Evolutionary conservation across 2,113 vertebrate species (phyloP).

Genomic region (Protobothrops mucrosquamatus): DNA sequence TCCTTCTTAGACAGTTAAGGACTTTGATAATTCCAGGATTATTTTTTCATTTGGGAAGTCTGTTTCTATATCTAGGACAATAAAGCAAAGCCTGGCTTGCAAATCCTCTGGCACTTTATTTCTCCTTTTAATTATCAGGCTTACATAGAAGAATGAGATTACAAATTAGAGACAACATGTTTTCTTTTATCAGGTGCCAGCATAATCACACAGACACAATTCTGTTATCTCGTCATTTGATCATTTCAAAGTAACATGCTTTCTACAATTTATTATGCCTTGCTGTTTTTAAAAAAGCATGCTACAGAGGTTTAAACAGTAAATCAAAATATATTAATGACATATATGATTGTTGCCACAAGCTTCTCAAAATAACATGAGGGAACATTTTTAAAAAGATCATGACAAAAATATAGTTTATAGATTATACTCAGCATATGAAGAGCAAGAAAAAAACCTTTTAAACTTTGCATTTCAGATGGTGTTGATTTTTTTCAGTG

Average conservation of each 20-base stretch:
- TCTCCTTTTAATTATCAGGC: not conserved
- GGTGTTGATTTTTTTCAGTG: not conserved
- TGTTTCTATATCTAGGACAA: slow-evolving; percentile 7
- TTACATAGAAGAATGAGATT: slow-evolving; percentile 1
- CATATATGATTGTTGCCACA: not conserved
- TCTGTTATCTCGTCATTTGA: not conserved
- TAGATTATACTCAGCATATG: not conserved
- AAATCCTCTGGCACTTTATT: not conserved
- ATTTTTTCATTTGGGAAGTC: slow-evolving; percentile 3
- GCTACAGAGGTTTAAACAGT: not conserved
- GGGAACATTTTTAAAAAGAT: not conserved
- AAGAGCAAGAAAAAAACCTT: not conserved
- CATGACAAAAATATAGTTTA: not conserved
- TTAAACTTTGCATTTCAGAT: not conserved
- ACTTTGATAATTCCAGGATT: slow-evolving; percentile 11
- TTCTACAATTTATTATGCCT: not conserved
- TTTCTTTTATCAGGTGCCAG: slow-evolving; percentile 11
- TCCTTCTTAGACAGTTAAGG: not conserved
- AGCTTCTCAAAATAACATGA: not conserved
- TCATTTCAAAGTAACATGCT: not conserved
- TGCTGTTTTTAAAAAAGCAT: not conserved
- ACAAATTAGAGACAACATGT: slow-evolving; percentile 18
- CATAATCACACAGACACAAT: not conserved
- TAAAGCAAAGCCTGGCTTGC: not conserved
- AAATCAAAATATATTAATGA: not conserved